Evolutionary conservation across 2,113 vertebrate genomes (phyloP).

Genomic region (Indicator indicator): DNA sequence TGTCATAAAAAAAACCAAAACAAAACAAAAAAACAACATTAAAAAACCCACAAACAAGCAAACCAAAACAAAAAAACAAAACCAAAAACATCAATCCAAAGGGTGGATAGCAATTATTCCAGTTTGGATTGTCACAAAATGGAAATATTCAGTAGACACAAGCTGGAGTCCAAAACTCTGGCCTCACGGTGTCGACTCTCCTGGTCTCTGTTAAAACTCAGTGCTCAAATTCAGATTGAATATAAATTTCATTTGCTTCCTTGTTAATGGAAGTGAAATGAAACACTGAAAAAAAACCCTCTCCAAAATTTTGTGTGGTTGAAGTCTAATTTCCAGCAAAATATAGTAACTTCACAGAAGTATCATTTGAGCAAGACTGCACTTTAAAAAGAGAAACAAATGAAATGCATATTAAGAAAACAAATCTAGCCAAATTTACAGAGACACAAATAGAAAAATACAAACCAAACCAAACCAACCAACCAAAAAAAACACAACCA

Average conservation of each 20-base stretch:
- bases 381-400: neutral
- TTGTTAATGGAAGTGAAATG: neutral
- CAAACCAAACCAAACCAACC: neutral
- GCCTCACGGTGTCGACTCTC: rapidly evolving
- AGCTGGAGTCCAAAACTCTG: neutral
- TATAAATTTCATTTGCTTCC: neutral
- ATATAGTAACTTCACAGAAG: neutral
- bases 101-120: neutral
- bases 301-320: neutral
- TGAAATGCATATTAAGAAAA: neutral
- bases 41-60: no score
- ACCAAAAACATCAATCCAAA: neutral
- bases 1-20: neutral
- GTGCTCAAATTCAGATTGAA: neutral
- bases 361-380: neutral
- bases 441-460: neutral
- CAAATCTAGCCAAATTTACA: neutral
- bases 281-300: neutral
- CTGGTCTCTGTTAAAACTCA: neutral
- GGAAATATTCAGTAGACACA: neutral
- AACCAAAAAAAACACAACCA: neutral
- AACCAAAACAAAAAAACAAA: no score
- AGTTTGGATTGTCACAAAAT: neutral
- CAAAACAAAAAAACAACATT: no score
- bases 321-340: neutral